Percentiles rank a stretch among this genome's conserved stretches.
These are phyloP conservation scores for Plectus sambesii DNA, from an alignment of 1,140 invertebrate genomes.

Conservation along the genomic window DNA sequence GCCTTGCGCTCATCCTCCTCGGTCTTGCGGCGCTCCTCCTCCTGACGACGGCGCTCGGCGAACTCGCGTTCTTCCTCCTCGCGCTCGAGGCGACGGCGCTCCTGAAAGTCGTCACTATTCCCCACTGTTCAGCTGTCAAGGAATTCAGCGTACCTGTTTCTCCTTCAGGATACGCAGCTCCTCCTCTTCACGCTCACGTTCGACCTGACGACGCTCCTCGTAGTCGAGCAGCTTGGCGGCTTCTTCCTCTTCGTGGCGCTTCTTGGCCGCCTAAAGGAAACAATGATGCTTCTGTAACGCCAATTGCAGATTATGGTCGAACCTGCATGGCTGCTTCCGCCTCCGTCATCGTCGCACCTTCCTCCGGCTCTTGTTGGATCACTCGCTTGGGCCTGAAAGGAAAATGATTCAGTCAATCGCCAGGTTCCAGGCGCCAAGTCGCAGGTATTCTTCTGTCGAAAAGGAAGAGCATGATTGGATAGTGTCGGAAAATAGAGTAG, in stretches of 20 bases:
- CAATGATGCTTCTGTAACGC: slow-evolving; percentile 1
- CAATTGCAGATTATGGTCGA: background rate
- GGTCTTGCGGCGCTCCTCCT: slow-evolving; percentile 33
- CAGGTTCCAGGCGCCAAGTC: too few species aligned
- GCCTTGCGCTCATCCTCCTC: slow-evolving; percentile 39
- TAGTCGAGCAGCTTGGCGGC: slow-evolving; percentile 39
- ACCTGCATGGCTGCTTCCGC: slow-evolving; percentile 31
- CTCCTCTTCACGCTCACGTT: slow-evolving; percentile 32
- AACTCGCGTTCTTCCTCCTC: slow-evolving; percentile 41
- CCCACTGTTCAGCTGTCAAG: too few species aligned
- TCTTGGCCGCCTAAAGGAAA: slow-evolving; percentile 36
- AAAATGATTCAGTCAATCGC: too few species aligned
- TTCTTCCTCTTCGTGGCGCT: slow-evolving; percentile 44
- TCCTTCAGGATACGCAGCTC: slow-evolving; percentile 40
- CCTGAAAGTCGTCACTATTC: too few species aligned
- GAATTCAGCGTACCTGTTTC: slow-evolving; percentile 30
- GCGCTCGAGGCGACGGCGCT: slow-evolving; percentile 29
- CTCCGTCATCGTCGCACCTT: slow-evolving; percentile 25
- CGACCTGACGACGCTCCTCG: slow-evolving; percentile 35
- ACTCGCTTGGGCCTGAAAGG: too few species aligned
- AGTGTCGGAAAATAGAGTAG: too few species aligned
- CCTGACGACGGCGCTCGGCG: slow-evolving; percentile 33
- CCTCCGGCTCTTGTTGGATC: background rate
- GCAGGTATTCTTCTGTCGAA: too few species aligned
- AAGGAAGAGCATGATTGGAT: too few species aligned